Evolutionary conservation across 2,113 vertebrate genomes (phyloP).

Genomic region (Bubo bubo): DNA sequence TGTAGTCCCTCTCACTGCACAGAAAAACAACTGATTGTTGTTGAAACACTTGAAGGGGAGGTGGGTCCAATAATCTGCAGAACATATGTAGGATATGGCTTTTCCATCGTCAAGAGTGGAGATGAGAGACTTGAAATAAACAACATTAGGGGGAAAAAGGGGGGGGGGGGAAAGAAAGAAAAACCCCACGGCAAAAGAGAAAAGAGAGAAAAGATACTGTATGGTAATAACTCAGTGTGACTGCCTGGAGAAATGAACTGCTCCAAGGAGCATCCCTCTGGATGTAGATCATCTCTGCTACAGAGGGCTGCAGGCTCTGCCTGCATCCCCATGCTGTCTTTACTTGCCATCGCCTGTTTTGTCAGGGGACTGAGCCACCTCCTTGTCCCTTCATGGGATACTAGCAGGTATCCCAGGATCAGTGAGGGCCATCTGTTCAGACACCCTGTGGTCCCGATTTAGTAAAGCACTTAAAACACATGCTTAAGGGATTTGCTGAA

Average conservation of each 20-base stretch:
- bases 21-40: slow-evolving; percentile 46
- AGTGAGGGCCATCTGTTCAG: background rate
- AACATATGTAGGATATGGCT: background rate
- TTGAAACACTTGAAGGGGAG: background rate
- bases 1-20: background rate
- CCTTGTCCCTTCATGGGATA: background rate
- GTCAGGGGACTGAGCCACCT: background rate
- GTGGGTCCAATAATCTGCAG: slow-evolving; percentile 38
- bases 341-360: background rate
- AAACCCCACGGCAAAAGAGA: background rate
- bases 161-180: background rate
- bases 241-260: background rate
- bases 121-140: slow-evolving; percentile 8
- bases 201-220: background rate
- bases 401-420: background rate
- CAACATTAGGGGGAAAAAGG: background rate
- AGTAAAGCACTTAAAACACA: background rate
- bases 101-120: background rate
- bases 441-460: background rate
- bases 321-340: fast-evolving
- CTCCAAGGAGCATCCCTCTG: background rate
- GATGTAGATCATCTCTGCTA: background rate
- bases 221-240: background rate
- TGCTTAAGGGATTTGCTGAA: background rate
- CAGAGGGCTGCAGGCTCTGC: background rate